Evolutionary conservation across 2,888 invertebrate genomes (phyloP).

Genomic region (Rhaphigaster nebulosa): DNA sequence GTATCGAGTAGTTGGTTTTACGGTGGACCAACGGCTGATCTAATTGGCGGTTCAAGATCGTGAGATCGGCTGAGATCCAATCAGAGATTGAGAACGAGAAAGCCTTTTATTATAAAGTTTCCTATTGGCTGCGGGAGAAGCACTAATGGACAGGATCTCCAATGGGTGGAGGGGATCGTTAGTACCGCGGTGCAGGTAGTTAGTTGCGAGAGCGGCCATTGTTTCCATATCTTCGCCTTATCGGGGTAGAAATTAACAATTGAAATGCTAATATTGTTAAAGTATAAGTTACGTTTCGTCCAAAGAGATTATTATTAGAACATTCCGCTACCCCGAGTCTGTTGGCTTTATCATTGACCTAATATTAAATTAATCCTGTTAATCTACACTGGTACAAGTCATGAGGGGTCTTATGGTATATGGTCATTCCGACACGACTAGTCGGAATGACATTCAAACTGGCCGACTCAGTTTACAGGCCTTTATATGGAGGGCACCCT

Average conservation of each 20-base stretch:
- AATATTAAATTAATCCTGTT: too few relatives aligned
- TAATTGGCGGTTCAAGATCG: neutral
- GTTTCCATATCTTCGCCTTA: too few relatives aligned
- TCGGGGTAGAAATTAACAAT: neutral
- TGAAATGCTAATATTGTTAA: neutral
- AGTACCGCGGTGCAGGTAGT: neutral
- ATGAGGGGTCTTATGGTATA: too few relatives aligned
- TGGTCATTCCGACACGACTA: too few relatives aligned
- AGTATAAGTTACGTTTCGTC: too few relatives aligned
- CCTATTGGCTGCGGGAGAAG: neutral
- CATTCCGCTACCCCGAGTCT: too few relatives aligned
- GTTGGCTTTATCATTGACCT: too few relatives aligned
- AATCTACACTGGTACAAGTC: too few relatives aligned
- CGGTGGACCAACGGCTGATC: neutral
- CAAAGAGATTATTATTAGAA: too few relatives aligned
- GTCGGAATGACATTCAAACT: too few relatives aligned
- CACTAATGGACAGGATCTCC: neutral
- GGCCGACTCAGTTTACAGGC: too few relatives aligned
- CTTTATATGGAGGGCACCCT: too few relatives aligned
- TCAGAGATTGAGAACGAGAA: neutral
- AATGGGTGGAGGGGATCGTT: neutral
- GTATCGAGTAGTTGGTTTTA: neutral
- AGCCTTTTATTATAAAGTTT: neutral
- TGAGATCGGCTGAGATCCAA: neutral
- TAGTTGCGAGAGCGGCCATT: neutral